Base-by-base conservation (phyloP, 2,797 vertebrate species). In the Pipistrellus nathusii region DNA sequence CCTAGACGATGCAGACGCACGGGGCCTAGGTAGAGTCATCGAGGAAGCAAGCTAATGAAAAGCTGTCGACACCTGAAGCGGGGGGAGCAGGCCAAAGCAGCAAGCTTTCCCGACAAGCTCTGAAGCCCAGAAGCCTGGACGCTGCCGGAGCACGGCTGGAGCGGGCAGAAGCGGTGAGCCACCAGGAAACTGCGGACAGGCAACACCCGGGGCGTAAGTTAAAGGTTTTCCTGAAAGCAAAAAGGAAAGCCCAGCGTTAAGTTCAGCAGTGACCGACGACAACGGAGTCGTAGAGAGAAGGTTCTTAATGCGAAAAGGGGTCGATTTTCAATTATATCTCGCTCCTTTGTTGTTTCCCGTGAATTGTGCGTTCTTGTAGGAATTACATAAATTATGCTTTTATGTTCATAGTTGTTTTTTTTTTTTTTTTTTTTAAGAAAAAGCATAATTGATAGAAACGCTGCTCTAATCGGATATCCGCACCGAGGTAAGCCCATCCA, bases 141-240 rank as follows among this genome's bases (percentile, higher is more conserved):
- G 96, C 97, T 97, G 97, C 97, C 94, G 96, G 96, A 97, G 96
- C 96, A 97, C 96, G 97, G 96, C 96, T 97, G 97, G 97, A 94
- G 96, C 96, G 97, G 97, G 96, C 97, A 95, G 97, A 97, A 97
- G 97, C 96, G 96, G 96, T 95, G 97, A 97, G 97, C 97, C 97
- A 97, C 97, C 96, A 97, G 97, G 97, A 97, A 95, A 87, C 96
- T 96, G 97, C 96, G 96, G 97, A 96, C 97, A 93, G 96, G 96
- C 92, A 97, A 95, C 97, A 95, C 97, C 97, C 96, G 95, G 96
- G 96, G 96, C 96, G 97, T 97, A 97, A 97, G 96, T 97, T 97
- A 97, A 97, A 96, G 97, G 97, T 95, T 97, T 97, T 97, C 97
- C 97, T 97, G 97, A 97, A 97, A 97, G 97, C 96, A 97, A 96